Conservation (phyloP, 2,113 vertebrate genomes). For the Camelus bactrianus region DNA sequence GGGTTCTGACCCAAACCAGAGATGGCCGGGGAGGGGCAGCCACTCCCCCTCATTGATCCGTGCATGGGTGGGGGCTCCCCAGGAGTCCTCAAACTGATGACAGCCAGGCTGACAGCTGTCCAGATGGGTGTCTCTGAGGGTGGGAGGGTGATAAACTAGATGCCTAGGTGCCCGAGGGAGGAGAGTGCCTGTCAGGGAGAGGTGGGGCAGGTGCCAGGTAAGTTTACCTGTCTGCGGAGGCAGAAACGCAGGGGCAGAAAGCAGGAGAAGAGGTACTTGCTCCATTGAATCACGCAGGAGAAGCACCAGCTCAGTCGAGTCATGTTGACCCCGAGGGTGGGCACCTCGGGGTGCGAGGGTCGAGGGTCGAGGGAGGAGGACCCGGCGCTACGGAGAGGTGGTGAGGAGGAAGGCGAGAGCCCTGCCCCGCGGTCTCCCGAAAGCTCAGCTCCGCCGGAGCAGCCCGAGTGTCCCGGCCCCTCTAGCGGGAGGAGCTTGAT, state of each 20-base stretch:
- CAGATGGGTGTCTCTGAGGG: neutral
- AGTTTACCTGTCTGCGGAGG: constrained; percentile 81
- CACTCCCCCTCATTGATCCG: neutral
- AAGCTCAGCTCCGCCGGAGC: neutral
- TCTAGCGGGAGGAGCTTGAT: constrained; percentile 30
- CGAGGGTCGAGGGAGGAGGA: neutral
- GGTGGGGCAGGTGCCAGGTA: neutral
- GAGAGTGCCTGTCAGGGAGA: too few species aligned
- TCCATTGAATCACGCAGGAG: constrained; percentile 89
- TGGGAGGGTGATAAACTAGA: neutral
- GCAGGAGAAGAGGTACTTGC: constrained; percentile 91
- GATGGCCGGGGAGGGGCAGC: neutral
- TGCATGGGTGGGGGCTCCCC: neutral
- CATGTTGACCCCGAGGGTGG: constrained; percentile 82
- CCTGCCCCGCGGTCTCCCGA: neutral
- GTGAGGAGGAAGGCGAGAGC: neutral
- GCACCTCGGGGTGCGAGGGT: neutral
- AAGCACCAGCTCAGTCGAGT: constrained; percentile 91
- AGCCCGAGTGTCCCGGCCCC: neutral
- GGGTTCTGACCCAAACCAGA: neutral
- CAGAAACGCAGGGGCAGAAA: constrained; percentile 89
- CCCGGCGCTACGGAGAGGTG: neutral
- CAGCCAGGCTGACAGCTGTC: neutral
- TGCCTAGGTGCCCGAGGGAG: neutral
- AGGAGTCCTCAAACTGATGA: neutral